phyloP scores from a whole-genome alignment of 2,888 invertebrate species.

The Tetanocera ferruginea region DNA sequence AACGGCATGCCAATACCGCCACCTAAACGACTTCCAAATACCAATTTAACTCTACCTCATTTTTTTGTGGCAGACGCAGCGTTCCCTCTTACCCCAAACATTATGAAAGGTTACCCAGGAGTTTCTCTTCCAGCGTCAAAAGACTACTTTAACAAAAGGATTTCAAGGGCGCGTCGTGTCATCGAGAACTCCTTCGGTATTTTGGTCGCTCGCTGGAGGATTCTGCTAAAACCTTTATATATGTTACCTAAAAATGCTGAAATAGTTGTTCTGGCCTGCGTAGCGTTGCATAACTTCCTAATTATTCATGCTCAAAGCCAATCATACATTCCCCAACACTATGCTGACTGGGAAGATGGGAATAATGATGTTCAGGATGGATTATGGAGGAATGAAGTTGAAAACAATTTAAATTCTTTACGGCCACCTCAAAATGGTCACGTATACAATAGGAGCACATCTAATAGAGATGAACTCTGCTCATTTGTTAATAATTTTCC shows the following conservation, averaged over 20 bases:
- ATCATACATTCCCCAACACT: not conserved
- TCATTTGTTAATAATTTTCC: no score
- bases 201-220: constrained; percentile 43
- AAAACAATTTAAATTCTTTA: not conserved
- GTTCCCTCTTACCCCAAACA: no score
- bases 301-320: constrained; percentile 21
- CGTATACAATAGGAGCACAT: no score
- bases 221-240: constrained; percentile 41
- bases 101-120: no score
- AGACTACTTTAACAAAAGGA: constrained; percentile 39
- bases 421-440: not conserved
- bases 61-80: no score
- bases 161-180: constrained; percentile 34
- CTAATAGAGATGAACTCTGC: no score
- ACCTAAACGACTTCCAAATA: no score
- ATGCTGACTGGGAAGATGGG: not conserved
- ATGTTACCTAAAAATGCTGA: constrained; percentile 44
- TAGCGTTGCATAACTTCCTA: constrained; percentile 44
- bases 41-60: no score
- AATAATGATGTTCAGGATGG: not conserved
- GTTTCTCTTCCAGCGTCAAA: constrained; percentile 31
- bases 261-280: constrained; percentile 41
- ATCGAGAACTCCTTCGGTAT: constrained; percentile 49
- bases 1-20: no score
- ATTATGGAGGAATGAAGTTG: not conserved